phyloP scores from a whole-genome alignment of 2,113 vertebrate genomes.

The Larimichthys polyactis region DNA sequence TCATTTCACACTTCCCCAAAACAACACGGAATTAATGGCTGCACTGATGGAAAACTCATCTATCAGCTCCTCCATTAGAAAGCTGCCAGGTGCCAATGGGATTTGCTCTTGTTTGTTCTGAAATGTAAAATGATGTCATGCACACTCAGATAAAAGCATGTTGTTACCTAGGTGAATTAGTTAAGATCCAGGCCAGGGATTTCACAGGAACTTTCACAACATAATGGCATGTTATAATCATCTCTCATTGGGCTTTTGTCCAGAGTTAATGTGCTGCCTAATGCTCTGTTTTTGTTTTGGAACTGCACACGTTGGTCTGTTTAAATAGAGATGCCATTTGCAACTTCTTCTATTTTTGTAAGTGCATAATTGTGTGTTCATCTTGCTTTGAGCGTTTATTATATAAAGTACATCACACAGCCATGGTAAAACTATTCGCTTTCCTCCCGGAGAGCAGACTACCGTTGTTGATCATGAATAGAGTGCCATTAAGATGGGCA shows the following conservation, averaged over 20 bases:
- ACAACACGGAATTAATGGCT: neutral
- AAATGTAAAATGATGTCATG: neutral
- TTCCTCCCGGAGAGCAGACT: neutral
- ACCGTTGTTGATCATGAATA: neutral
- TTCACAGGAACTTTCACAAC: neutral
- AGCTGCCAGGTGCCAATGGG: neutral
- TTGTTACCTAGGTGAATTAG: neutral
- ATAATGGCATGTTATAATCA: neutral
- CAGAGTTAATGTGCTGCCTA: neutral
- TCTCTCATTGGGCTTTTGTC: neutral
- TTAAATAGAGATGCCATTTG: neutral
- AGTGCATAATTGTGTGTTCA: neutral
- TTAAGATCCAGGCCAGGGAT: neutral
- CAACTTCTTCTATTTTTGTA: neutral
- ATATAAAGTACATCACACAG: neutral
- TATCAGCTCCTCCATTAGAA: neutral
- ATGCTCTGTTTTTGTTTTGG: neutral
- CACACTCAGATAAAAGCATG: constrained; percentile 15
- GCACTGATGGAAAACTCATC: neutral
- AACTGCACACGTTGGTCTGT: neutral
- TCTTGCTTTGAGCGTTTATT: neutral
- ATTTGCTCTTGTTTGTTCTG: constrained; percentile 6
- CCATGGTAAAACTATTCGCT: neutral
- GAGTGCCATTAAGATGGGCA: too few relatives aligned
- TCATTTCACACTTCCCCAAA: neutral